A percentile compares a stretch with the other conserved stretches of the same genome.
These are phyloP conservation scores for Silurus meridionalis DNA, from an alignment of 2,113 vertebrate genomes.

Conservation along the genomic window DNA sequence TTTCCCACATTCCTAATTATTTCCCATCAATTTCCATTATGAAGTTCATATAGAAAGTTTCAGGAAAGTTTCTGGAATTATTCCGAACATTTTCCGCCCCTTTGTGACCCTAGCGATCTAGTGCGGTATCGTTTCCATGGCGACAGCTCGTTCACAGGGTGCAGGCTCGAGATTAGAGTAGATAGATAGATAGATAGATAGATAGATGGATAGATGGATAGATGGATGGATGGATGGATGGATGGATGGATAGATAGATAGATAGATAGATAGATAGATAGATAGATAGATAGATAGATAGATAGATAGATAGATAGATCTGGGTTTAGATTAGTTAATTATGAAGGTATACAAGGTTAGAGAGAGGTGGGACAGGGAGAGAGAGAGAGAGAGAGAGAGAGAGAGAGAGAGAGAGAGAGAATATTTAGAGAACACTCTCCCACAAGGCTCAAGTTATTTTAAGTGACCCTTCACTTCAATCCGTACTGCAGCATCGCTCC, in stretches of 20 bases:
- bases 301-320: too few relatives aligned
- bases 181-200: neutral
- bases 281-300: too few relatives aligned
- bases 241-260: too few relatives aligned
- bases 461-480: slow-evolving; percentile 4
- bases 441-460: neutral
- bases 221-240: too few relatives aligned
- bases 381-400: neutral
- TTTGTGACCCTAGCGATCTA: neutral
- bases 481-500: neutral
- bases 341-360: neutral
- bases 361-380: neutral
- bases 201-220: neutral
- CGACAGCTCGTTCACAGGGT: neutral
- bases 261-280: too few relatives aligned
- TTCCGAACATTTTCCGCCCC: too few relatives aligned
- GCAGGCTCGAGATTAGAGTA: neutral
- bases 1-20: too few relatives aligned
- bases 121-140: neutral
- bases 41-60: too few relatives aligned
- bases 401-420: neutral
- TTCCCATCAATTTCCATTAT: too few relatives aligned
- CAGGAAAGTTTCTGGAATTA: too few relatives aligned
- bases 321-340: too few relatives aligned
- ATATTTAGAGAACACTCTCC: neutral